Percentiles rank a stretch among this genome's conserved stretches.
phyloP scores from a whole-genome alignment of 2,113 vertebrate genomes.

The Eolophus roseicapilla region DNA sequence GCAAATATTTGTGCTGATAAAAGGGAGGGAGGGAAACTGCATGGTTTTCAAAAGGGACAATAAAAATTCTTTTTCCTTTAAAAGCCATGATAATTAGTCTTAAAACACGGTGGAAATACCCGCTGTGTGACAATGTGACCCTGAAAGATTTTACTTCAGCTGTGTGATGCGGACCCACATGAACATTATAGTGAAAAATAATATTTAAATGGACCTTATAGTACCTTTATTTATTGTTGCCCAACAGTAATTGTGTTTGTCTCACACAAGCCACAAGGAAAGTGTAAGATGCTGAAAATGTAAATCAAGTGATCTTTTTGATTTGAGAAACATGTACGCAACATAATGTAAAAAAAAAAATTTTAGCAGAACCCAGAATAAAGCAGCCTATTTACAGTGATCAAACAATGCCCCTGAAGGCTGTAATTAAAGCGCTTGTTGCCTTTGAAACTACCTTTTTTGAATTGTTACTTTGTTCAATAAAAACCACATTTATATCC shows the following conservation, averaged over 20 bases:
- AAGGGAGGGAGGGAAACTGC: background rate
- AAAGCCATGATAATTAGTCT: background rate
- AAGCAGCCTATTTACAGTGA: slow-evolving; percentile 69
- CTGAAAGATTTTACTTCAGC: background rate
- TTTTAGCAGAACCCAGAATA: slow-evolving; percentile 63
- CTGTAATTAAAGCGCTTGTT: slow-evolving; percentile 69
- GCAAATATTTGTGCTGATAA: slow-evolving; percentile 46
- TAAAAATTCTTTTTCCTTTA: background rate
- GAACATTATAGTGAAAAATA: background rate
- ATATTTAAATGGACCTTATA: background rate
- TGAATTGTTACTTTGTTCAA: slow-evolving; percentile 64
- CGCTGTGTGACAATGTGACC: background rate
- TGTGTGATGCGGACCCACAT: background rate
- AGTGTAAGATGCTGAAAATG: slow-evolving; percentile 39
- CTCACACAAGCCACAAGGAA: slow-evolving; percentile 23
- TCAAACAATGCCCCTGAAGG: slow-evolving; percentile 70
- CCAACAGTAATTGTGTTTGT: background rate
- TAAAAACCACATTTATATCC: slow-evolving; percentile 65
- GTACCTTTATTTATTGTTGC: background rate
- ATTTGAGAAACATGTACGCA: slow-evolving; percentile 50
- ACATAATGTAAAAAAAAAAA: slow-evolving; percentile 41
- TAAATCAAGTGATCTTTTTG: slow-evolving; percentile 56
- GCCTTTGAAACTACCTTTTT: slow-evolving; percentile 73
- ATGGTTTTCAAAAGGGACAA: background rate
- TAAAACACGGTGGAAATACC: background rate